Percentiles rank a stretch among this genome's conserved stretches.
Evolutionary conservation across 2,888 invertebrate genomes (phyloP).

Genomic region (Agonum fuliginosum): DNA sequence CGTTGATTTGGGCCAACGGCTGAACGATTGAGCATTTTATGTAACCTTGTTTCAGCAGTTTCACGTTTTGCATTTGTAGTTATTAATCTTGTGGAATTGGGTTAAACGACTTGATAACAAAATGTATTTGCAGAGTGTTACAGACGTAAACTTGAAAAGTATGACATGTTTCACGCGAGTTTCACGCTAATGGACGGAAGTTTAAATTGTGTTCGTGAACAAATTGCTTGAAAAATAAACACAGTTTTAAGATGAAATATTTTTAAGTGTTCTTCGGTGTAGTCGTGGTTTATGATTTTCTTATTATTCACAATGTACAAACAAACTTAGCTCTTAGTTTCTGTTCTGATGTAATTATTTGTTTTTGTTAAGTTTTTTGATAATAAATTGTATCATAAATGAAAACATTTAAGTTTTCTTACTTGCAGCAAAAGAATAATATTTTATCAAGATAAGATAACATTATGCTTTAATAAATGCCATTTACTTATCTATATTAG

Average conservation of each 20-base stretch:
- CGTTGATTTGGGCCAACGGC: not conserved
- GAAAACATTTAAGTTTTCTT: no score
- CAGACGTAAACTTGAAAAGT: not conserved
- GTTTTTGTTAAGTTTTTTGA: no score
- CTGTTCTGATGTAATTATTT: no score
- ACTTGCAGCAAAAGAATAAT: no score
- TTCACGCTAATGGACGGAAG: no score
- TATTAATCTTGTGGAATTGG: not conserved
- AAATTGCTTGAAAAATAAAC: not conserved
- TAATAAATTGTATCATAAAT: no score
- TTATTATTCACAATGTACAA: not conserved
- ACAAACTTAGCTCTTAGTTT: no score
- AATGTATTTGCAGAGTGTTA: not conserved
- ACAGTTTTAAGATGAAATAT: not conserved
- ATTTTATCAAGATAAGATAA: no score
- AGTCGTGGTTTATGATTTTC: no score
- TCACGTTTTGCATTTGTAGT: not conserved
- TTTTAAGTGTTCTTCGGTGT: not conserved
- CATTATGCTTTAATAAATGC: no score
- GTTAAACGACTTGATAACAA: not conserved
- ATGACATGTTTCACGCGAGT: not conserved
- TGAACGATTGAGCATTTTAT: not conserved
- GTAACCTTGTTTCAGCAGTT: conserved; percentile 2
- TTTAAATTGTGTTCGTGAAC: not conserved
- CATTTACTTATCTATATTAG: no score